Percentiles rank a stretch among this genome's conserved stretches.
phyloP scores from a whole-genome alignment of 92 coral and sea anemone species.

The Epizoanthus fatuus region DNA sequence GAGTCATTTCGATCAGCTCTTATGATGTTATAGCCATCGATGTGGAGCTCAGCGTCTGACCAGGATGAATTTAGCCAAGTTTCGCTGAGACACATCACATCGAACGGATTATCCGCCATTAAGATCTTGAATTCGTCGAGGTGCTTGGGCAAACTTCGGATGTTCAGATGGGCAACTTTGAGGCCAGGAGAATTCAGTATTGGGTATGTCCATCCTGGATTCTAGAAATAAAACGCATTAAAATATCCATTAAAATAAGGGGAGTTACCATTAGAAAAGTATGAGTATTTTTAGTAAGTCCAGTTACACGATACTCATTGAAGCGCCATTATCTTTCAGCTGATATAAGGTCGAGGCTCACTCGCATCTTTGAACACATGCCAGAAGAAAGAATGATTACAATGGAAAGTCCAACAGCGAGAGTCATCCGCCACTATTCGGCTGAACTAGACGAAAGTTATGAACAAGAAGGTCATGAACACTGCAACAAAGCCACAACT shows the following conservation, averaged over 20 bases:
- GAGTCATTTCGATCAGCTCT: slow-evolving; percentile 45
- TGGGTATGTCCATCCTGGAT: slow-evolving; percentile 70
- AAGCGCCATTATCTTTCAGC: neutral
- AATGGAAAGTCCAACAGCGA: neutral
- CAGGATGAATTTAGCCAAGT: slow-evolving; percentile 63
- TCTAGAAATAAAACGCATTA: neutral
- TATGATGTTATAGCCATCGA: slow-evolving; percentile 46
- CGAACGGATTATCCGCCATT: slow-evolving; percentile 51
- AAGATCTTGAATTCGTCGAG: slow-evolving; percentile 49
- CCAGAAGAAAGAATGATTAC: slow-evolving; percentile 12
- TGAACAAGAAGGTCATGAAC: neutral
- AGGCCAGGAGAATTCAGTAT: slow-evolving; percentile 53
- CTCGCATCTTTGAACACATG: slow-evolving; percentile 19
- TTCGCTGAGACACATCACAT: slow-evolving; percentile 54
- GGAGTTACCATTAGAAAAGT: no score
- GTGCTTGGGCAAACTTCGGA: slow-evolving; percentile 65
- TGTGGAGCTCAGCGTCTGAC: slow-evolving; percentile 43
- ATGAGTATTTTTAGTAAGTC: no score
- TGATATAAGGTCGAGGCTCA: neutral
- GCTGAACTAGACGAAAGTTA: neutral
- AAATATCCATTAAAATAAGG: no score
- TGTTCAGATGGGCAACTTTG: slow-evolving; percentile 59
- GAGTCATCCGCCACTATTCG: neutral
- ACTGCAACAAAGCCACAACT: neutral
- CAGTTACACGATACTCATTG: neutral